Conservation (phyloP, 2,113 vertebrate genomes). For the Sylvietta virens region DNA sequence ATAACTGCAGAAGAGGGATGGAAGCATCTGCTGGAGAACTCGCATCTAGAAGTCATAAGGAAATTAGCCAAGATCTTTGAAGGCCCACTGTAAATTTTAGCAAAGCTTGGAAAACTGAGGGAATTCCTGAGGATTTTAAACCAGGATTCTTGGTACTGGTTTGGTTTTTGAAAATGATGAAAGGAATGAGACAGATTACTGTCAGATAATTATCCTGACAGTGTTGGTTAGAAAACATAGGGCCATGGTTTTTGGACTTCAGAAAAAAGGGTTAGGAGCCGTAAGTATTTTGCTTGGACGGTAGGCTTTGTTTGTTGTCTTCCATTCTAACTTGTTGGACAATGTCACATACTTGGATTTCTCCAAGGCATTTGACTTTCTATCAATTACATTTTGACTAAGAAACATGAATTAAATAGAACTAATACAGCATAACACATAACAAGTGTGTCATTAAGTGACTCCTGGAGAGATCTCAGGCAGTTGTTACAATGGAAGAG, state of each 20-base stretch:
- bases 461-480: not conserved
- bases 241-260: not conserved
- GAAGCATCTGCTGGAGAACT: not conserved
- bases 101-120: not conserved
- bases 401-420: not conserved
- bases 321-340: not conserved
- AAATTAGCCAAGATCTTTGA: not conserved
- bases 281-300: slow-evolving; percentile 4
- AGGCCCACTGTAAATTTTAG: not conserved
- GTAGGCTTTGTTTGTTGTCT: not conserved
- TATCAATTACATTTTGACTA: not conserved
- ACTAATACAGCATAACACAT: not conserved
- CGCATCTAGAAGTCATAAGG: not conserved
- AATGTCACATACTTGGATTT: slow-evolving; percentile 20
- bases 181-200: not conserved
- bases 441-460: not conserved
- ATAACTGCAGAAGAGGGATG: not conserved
- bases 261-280: not conserved
- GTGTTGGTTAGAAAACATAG: not conserved
- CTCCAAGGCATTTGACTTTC: not conserved
- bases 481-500: not conserved
- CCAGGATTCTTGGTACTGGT: not conserved
- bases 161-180: not conserved
- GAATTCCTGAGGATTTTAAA: not conserved
- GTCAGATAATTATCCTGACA: not conserved